Evolutionary conservation across 92 coral and sea anemone genomes (phyloP), one percentile per base, ranked within the genome.

Genomic region (Parazoanthus swiftii): DNA sequence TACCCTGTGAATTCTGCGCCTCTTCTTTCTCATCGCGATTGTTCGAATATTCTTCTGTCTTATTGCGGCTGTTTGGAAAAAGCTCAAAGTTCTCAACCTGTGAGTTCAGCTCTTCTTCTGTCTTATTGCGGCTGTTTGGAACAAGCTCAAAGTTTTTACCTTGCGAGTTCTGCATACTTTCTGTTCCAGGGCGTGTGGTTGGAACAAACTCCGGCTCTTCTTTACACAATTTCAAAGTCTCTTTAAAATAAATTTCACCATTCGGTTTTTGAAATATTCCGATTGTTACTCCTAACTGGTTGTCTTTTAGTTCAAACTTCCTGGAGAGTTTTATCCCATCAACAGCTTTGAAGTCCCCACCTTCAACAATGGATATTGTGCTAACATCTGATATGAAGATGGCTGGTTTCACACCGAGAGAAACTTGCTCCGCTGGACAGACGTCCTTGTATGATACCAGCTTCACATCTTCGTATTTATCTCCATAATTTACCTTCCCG

Each of bases 221-320:
- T 14, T 25, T 44, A 79, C 29, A 48, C 39, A 48, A 1, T 56
- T 46, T 51, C 23, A 79, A 51, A 79, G 50, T 79, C 70, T 79
- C 83, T 79, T n/a, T n/a, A 26, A 79, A 79, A 79, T 26, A 79
- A 11, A 79, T 51, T 33, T 51, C 20, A 15, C 83, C 83, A 20
- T 50, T 25, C 2, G 42, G 42, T 25, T 10, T 51, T 56, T 79
- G 83, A 16, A 48, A 79, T 26, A 50, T 50, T 9, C 83, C 83
- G 21, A 79, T 79, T 79, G 83, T 79, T 50, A 79, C 6, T 48
- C 65, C 68, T 25, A 79, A 51, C 66, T 51, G 68, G 9, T 33
- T 79, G 67, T 79, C 68, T 11, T 79, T 79, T 51, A 79, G 38
- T 26, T 79, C 83, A 56, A 79, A 79, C 68, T 79, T 79, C 23